Evolutionary conservation across 2,797 vertebrate species (phyloP).

Genomic region (Gobio occitaniae): DNA sequence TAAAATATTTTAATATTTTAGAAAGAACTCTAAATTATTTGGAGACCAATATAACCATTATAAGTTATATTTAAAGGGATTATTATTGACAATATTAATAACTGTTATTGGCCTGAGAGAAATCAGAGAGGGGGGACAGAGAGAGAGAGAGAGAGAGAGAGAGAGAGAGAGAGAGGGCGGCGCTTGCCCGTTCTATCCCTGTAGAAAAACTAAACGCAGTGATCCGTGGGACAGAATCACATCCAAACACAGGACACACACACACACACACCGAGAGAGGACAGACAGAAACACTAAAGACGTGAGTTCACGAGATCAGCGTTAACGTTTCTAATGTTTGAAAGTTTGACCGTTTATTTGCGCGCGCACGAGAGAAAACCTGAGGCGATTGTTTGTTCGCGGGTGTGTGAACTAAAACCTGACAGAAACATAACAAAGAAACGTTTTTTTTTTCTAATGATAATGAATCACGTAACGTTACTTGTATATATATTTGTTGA

Average conservation of each 20-base stretch:
- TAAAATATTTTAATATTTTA: neutral
- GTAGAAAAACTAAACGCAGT: neutral
- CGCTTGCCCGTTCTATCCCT: neutral
- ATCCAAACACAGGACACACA: neutral
- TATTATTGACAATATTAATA: neutral
- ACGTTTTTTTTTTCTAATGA: neutral
- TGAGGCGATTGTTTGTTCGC: neutral
- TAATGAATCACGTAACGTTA: too few species aligned
- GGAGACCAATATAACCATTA: neutral
- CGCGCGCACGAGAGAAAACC: neutral
- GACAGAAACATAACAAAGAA: neutral
- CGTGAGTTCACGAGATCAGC: neutral
- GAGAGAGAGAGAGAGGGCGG: constrained; percentile 12
- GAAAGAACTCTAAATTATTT: too few species aligned
- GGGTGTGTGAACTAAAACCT: constrained; percentile 9
- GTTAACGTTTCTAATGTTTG: neutral
- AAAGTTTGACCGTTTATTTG: neutral
- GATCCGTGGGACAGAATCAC: neutral
- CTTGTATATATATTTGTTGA: neutral
- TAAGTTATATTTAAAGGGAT: neutral
- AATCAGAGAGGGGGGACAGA: neutral
- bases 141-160: neutral
- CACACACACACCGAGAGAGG: neutral
- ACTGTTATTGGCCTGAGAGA: neutral
- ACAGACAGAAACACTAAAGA: neutral